Percentiles rank a stretch among this genome's conserved stretches.
phyloP scores from a whole-genome alignment of 1,140 invertebrate species.

The Phortica variegata region DNA sequence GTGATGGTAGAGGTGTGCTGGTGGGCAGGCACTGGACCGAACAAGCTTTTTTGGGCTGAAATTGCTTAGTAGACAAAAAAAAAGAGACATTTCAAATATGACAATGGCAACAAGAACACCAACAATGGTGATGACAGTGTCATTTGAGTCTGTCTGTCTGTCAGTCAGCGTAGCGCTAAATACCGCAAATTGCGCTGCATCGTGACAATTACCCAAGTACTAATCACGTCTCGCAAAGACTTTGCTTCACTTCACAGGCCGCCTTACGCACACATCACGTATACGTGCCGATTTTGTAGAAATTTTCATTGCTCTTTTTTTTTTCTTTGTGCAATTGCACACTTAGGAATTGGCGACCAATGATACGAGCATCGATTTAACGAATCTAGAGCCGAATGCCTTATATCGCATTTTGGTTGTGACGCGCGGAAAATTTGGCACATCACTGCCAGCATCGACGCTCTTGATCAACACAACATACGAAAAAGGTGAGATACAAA shows the following conservation, averaged over 20 bases:
- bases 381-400: slow-evolving; percentile 64
- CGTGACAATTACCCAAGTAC: slow-evolving; percentile 47
- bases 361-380: slow-evolving; percentile 63
- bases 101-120: not conserved
- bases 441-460: slow-evolving; percentile 76
- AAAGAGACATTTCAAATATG: too few species aligned
- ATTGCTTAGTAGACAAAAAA: too few species aligned
- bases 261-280: not conserved
- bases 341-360: slow-evolving; percentile 69
- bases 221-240: slow-evolving; percentile 29
- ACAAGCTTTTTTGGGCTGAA: too few species aligned
- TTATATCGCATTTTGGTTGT: slow-evolving; percentile 78
- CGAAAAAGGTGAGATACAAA: slow-evolving; percentile 29
- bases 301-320: slow-evolving; percentile 16
- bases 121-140: slow-evolving; percentile 19
- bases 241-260: not conserved
- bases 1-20: slow-evolving; percentile 1
- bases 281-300: slow-evolving; percentile 6
- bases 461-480: slow-evolving; percentile 70
- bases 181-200: slow-evolving; percentile 47
- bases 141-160: slow-evolving; percentile 23
- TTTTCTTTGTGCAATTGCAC: slow-evolving; percentile 37
- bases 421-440: slow-evolving; percentile 70
- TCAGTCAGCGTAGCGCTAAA: slow-evolving; percentile 24
- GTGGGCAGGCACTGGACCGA: too few species aligned